phyloP scores from a whole-genome alignment of 2,888 invertebrate species.

The Drosophila tripunctata region DNA sequence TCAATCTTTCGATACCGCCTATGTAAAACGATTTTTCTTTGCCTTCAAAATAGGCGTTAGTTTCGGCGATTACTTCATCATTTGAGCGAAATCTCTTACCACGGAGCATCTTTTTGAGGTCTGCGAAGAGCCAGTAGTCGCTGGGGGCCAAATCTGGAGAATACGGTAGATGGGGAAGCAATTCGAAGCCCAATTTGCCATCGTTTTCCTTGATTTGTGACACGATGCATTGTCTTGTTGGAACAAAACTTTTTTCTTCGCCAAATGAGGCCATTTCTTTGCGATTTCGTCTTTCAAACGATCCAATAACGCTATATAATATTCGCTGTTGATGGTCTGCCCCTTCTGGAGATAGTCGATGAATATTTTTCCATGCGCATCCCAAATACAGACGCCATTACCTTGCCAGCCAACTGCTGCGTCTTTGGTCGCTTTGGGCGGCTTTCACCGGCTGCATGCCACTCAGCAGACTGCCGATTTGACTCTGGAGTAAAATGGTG shows the following conservation, averaged over 20 bases:
- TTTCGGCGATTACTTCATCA: too few relatives aligned
- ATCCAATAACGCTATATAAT: too few relatives aligned
- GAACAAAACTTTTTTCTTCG: conserved; percentile 2
- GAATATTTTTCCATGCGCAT: background rate
- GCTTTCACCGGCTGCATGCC: too few relatives aligned
- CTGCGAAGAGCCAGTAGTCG: background rate
- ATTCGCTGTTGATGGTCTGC: background rate
- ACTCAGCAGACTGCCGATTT: background rate
- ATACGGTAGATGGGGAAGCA: conserved; percentile 5
- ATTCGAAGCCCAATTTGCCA: conserved; percentile 11
- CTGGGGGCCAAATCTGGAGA: conserved; percentile 11
- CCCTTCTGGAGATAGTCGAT: background rate
- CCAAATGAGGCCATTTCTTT: background rate
- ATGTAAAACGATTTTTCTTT: too few relatives aligned
- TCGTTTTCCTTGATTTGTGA: conserved; percentile 3
- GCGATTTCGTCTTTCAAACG: too few relatives aligned
- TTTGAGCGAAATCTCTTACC: too few relatives aligned
- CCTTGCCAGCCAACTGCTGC: background rate
- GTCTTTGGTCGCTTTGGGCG: background rate
- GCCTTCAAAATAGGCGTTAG: too few relatives aligned
- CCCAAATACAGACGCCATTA: background rate
- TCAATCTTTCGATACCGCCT: too few relatives aligned
- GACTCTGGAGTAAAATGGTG: background rate
- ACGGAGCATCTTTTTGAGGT: background rate
- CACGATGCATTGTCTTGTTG: conserved; percentile 1